Conservation (phyloP, 2,113 vertebrate species). For the Datnioides undecimradiatus region DNA sequence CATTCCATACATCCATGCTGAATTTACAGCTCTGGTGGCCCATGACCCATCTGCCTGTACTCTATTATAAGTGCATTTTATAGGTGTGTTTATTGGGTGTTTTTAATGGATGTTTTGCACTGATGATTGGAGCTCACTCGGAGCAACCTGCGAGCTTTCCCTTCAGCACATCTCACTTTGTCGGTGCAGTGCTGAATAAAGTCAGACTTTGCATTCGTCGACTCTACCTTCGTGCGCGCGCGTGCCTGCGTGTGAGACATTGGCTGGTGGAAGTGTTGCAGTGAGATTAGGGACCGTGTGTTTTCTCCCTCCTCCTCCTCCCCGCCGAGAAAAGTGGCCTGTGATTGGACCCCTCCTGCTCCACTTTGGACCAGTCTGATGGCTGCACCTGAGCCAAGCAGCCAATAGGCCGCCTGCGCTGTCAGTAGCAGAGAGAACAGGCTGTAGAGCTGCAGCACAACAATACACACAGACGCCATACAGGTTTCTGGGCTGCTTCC, state of each 20-base stretch:
- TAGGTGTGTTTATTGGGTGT: constrained; percentile 47
- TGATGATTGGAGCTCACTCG: not conserved
- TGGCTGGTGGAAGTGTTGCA: constrained; percentile 6
- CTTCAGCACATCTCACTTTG: not conserved
- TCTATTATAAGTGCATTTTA: constrained; percentile 29
- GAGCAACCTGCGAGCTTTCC: constrained; percentile 4
- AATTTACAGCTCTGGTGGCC: constrained; percentile 10
- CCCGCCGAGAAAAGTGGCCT: constrained; percentile 10
- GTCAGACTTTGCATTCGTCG: not conserved
- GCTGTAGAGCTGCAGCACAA: constrained; percentile 26
- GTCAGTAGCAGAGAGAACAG: not conserved
- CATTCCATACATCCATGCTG: not conserved
- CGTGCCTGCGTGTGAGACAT: not conserved
- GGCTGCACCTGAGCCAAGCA: constrained; percentile 64
- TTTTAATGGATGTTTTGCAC: constrained; percentile 31
- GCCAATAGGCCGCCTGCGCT: constrained; percentile 52
- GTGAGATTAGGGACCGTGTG: not conserved
- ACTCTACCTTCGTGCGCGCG: not conserved
- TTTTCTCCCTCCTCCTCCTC: constrained; percentile 17
- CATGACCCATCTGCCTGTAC: not conserved
- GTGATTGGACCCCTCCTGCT: constrained; percentile 60
- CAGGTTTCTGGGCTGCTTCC: constrained; percentile 23
- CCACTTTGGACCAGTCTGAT: constrained; percentile 38
- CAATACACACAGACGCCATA: constrained; percentile 34
- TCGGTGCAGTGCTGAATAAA: not conserved